Conservation (phyloP, 1,140 invertebrate species). For the Rhyacophila brunnea region DNA sequence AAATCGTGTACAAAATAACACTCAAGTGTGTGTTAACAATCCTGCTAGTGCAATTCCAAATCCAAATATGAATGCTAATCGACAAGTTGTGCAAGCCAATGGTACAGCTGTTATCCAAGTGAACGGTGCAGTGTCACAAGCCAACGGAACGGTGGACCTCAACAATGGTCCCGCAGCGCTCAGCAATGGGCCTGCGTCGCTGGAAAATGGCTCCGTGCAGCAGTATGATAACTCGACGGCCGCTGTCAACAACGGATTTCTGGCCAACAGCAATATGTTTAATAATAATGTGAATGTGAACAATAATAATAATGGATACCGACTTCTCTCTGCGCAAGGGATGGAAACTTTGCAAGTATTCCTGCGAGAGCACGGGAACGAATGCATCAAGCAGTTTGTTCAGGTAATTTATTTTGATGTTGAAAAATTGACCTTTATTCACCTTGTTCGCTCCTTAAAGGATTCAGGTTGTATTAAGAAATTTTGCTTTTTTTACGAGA, state of each 20-base stretch:
- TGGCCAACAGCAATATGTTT: conserved; percentile 36
- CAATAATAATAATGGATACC: conserved; percentile 55
- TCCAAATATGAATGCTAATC: neutral
- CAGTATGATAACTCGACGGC: conserved; percentile 34
- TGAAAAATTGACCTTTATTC: no score
- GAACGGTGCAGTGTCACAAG: no score
- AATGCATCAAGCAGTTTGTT: conserved; percentile 62
- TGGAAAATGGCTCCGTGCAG: conserved; percentile 5
- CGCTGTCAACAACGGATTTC: conserved; percentile 40
- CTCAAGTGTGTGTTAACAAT: no score
- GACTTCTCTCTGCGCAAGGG: conserved; percentile 55
- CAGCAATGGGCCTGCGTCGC: neutral
- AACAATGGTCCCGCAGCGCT: conserved; percentile 2
- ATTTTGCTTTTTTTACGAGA: no score
- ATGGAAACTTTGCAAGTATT: conserved; percentile 60
- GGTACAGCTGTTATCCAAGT: neutral
- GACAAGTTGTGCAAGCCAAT: neutral
- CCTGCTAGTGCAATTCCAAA: neutral
- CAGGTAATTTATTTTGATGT: conserved; percentile 59
- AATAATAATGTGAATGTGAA: conserved; percentile 30
- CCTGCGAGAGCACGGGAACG: conserved; percentile 60
- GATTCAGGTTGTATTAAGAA: no score
- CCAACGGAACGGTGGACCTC: conserved; percentile 1
- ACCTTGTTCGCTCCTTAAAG: no score
- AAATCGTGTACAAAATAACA: no score